These are phyloP conservation scores for Lasioglossum baleicum DNA, from an alignment of 1,140 invertebrate species.

Conservation along the genomic window DNA sequence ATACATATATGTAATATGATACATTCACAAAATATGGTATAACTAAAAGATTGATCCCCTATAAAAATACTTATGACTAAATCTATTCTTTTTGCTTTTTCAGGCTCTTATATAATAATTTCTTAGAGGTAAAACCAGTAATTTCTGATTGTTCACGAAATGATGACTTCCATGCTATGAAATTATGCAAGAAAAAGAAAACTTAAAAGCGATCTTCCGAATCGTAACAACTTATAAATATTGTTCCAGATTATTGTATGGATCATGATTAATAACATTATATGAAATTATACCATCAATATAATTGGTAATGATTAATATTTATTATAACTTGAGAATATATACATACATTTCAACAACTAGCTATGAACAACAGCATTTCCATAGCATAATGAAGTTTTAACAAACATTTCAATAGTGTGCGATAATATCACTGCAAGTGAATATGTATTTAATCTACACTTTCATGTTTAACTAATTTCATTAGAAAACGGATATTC, in stretches of 20 bases:
- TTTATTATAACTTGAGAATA: slow-evolving; percentile 72
- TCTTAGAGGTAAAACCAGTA: slow-evolving; percentile 6
- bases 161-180: neutral
- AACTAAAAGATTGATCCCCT: neutral
- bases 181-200: slow-evolving; percentile 2
- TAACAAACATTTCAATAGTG: neutral
- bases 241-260: slow-evolving; percentile 17
- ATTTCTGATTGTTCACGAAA: slow-evolving; percentile 6
- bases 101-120: slow-evolving; percentile 3
- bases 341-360: slow-evolving; percentile 68
- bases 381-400: slow-evolving; percentile 51
- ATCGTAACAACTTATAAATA: slow-evolving; percentile 16
- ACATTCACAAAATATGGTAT: slow-evolving; percentile 1
- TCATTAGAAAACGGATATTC: neutral
- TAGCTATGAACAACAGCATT: slow-evolving; percentile 67
- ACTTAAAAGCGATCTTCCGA: slow-evolving; percentile 14
- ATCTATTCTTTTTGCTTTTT: neutral
- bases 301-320: slow-evolving; percentile 51
- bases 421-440: neutral
- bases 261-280: slow-evolving; percentile 50
- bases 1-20: neutral
- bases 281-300: slow-evolving; percentile 55
- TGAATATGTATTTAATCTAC: neutral
- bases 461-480: neutral
- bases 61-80: neutral